Conservation (phyloP, 2,113 vertebrate species). For the Atherinomorus stipes region DNA sequence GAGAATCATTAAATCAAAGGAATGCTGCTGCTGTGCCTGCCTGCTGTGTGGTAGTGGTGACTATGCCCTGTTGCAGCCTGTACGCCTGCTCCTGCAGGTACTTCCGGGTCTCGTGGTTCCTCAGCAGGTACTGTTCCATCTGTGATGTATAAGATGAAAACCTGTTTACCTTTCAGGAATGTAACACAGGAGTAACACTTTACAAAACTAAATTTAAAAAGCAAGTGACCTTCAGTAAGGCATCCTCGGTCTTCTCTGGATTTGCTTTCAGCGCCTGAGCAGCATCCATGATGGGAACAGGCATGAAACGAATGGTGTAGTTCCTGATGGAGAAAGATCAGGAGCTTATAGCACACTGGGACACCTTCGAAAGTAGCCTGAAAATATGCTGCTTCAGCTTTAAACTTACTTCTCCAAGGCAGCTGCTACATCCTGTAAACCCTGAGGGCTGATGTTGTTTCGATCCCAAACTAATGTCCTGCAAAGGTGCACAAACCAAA, state of each 20-base stretch:
- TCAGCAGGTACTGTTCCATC: constrained; percentile 97
- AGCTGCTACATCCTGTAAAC: constrained; percentile 95
- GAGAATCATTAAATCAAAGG: background rate
- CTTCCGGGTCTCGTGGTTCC: constrained; percentile 95
- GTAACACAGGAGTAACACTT: accelerated
- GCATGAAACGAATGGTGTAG: constrained; percentile 97
- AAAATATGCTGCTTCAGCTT: background rate
- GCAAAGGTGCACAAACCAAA: constrained; percentile 32
- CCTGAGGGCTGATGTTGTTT: constrained; percentile 93
- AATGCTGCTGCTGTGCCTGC: constrained; percentile 59
- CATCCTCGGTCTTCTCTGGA: constrained; percentile 96
- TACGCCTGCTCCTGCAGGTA: constrained; percentile 97
- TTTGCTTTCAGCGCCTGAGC: constrained; percentile 95
- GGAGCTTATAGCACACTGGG: accelerated
- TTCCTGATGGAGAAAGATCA: constrained; percentile 82
- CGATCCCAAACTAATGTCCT: constrained; percentile 97
- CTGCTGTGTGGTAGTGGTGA: constrained; percentile 97
- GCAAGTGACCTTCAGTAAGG: constrained; percentile 89
- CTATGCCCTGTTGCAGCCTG: constrained; percentile 96
- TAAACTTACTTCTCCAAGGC: constrained; percentile 92
- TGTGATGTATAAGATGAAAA: constrained; percentile 42
- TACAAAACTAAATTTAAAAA: background rate
- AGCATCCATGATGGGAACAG: constrained; percentile 95
- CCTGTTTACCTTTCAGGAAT: background rate
- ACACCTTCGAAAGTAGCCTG: accelerated